Evolutionary conservation across 2,888 invertebrate genomes (phyloP), one percentile per base, ranked within the genome.

Genomic region (Pocota personata): DNA sequence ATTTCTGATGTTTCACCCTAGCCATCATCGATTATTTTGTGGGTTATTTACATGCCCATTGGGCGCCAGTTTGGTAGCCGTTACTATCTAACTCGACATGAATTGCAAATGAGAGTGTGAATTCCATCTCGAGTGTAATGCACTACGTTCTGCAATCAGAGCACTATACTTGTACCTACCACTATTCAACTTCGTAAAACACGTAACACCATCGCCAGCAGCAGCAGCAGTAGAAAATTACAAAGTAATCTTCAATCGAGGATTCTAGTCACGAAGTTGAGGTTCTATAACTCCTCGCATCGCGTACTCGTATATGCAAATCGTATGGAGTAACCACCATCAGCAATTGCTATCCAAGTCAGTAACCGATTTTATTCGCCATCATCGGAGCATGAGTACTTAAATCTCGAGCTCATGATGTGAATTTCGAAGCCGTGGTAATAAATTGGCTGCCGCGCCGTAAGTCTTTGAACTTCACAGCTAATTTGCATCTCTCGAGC

Each of bases 191-290:
- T 71, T 62, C 40, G 43, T n/a, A n/a, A 21, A 55, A 66, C 77
- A 76, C 76, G 73, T 78, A 78, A 55, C 69, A 24, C 48, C 21
- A 40, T 48, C 27, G 48, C 52, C 60, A 46, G 4, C 40, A 19
- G 50, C 24, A 57, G 46, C 27, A 40, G 32, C 24, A 30, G 27
- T 46, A 57, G 50, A 43, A 73, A 66, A 77, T 64, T 60, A 48
- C 48, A 19, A 67, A 52, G 69, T 62, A 48, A 58, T 67, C 66
- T 58, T 46, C 58, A 50, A 79, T 84, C 84, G 35, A 24, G 58
- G 43, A 84, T 79, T 80, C 84, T 75, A 52, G 83, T 84, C 83
- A 84, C 83, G 83, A 84, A 69, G 40, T 73, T 30, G 73, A 57
- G 40, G 73, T 79, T 84, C 79, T 84, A 69, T 64, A 84, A 79